Evolutionary conservation across 2,888 invertebrate species (phyloP), one percentile per base, ranked within the genome.

Genomic region (Galeruca laticollis): DNA sequence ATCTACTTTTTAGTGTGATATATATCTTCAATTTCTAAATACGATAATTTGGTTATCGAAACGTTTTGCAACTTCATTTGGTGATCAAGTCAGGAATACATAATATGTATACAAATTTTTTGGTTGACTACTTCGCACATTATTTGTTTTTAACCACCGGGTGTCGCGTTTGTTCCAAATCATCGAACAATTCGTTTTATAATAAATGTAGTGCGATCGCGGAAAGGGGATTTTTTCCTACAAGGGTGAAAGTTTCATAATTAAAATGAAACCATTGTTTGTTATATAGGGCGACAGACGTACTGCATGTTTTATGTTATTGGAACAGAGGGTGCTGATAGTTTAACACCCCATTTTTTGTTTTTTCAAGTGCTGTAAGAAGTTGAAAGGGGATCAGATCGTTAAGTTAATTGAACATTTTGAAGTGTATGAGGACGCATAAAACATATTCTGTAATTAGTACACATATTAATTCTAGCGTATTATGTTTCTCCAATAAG

Each of bases 191-290:
- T 52, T 52, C 51, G 18, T 10, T 62, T 62, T 4, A 52, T 21
- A 52, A n/a, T 52, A 52, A 62, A 37, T 51, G 33, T 26, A 21
- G 52, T 21, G 21, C 62, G 35, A 49, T 33, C 20, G 35, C 10
- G 33, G 37, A 15, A 43, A 21, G 8, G 21, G 15, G 49, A 15
- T 18, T 31, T 59, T 60, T 60, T 40, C 26, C 8, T 57, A 35
- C 56, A 33, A 66, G 47, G 51, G 49, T 60, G 59, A 15, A 66
- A 66, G 59, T 66, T 60, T 60, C 51, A 60, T 59, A 66, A 51
- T 66, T 66, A 66, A 66, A 66, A 66, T 51, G 31, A 35, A 51
- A 33, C 59, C 59, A 66, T 66, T 66, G 59, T 66, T 59, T 66
- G 26, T 26, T 54, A 33, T 33, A 59, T 37, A 20, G 18, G n/a